These are phyloP conservation scores for Eilema griseolum DNA, from an alignment of 2,888 invertebrate species.

Conservation along the genomic window DNA sequence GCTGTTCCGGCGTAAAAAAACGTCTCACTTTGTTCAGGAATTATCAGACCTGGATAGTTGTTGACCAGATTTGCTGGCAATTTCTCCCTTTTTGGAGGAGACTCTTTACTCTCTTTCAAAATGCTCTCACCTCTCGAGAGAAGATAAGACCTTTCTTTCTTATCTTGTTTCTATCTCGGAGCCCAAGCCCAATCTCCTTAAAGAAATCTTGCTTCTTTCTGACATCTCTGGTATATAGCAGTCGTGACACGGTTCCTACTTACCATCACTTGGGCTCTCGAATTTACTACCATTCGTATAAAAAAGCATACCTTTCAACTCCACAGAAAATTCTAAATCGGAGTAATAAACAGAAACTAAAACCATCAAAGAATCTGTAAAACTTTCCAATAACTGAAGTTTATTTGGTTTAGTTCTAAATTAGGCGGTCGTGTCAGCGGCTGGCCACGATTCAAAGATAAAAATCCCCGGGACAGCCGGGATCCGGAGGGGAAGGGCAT, in stretches of 20 bases:
- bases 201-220: not conserved
- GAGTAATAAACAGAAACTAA: not conserved
- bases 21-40: too few relatives aligned
- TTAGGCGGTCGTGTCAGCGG: conserved; percentile 55
- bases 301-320: not conserved
- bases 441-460: conserved; percentile 62
- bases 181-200: not conserved
- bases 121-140: too few relatives aligned
- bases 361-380: not conserved
- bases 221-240: too few relatives aligned
- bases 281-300: too few relatives aligned
- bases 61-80: too few relatives aligned
- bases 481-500: conserved; percentile 65
- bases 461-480: conserved; percentile 57
- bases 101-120: too few relatives aligned
- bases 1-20: too few relatives aligned
- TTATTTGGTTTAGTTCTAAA: conserved; percentile 40
- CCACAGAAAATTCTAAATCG: not conserved
- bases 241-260: too few relatives aligned
- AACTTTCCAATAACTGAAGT: conserved; percentile 16
- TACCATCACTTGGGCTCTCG: not conserved
- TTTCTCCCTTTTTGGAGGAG: too few relatives aligned
- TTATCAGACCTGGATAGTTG: too few relatives aligned
- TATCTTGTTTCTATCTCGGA: too few relatives aligned
- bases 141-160: too few relatives aligned